A percentile compares a stretch with the other conserved stretches of the same genome.
Conservation (phyloP, 92 coral and sea anemone genomes). For the Epizoanthus fatuus region DNA sequence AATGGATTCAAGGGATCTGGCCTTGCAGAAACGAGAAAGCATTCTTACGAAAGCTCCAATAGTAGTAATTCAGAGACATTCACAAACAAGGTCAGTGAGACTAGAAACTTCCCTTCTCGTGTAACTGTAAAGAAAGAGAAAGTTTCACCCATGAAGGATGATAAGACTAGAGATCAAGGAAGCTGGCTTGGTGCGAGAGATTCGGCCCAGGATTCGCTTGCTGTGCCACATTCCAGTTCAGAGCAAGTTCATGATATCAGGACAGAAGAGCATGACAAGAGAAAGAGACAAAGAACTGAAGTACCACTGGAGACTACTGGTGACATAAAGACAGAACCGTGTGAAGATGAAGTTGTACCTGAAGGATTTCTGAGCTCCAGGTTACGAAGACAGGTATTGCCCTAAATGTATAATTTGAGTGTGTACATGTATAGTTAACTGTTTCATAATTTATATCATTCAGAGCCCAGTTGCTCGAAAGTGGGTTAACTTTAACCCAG, state of each 20-base stretch:
- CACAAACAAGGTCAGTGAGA: not conserved
- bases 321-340: constrained; percentile 2
- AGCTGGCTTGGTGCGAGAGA: constrained; percentile 19
- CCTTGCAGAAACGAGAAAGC: no score
- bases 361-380: constrained; percentile 27
- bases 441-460: no score
- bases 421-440: no score
- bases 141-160: not conserved
- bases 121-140: constrained; percentile 29
- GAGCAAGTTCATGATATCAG: not conserved
- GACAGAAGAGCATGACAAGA: not conserved
- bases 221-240: not conserved
- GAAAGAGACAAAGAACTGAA: not conserved
- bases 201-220: not conserved
- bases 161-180: not conserved
- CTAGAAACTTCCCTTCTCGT: not conserved
- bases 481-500: no score
- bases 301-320: not conserved
- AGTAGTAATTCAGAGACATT: not conserved
- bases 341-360: constrained; percentile 16
- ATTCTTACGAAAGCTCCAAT: not conserved
- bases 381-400: constrained; percentile 29
- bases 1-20: no score
- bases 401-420: no score
- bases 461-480: no score